Evolutionary conservation across 1,140 invertebrate genomes (phyloP).

Genomic region (Teleopsis dalmanni): DNA sequence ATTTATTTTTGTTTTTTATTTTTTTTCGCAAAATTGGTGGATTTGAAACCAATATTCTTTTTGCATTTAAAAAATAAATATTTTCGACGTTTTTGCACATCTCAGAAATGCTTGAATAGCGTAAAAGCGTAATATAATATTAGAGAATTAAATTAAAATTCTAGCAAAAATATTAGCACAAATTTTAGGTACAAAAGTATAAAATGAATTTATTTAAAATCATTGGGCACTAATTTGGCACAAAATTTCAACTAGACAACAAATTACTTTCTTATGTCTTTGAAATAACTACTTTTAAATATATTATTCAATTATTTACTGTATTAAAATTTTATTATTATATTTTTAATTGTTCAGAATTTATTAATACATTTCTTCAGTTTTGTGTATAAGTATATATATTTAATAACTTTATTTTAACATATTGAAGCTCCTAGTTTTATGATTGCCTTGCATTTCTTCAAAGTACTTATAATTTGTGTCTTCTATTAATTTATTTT

Average conservation of each 20-base stretch:
- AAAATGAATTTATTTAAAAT: neutral
- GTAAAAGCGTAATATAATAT: no score
- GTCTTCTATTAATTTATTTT: slow-evolving; percentile 7
- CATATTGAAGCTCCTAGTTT: slow-evolving; percentile 43
- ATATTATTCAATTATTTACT: neutral
- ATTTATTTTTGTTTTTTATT: no score
- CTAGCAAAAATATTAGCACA: no score
- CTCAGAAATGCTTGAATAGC: no score
- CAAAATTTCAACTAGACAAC: neutral
- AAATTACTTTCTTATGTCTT: neutral
- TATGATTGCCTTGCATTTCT: slow-evolving; percentile 42
- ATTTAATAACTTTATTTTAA: slow-evolving; percentile 18
- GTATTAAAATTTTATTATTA: slow-evolving; percentile 12
- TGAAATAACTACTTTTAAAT: neutral
- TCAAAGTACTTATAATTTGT: slow-evolving; percentile 15
- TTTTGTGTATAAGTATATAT: slow-evolving; percentile 20
- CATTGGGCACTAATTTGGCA: slow-evolving; percentile 2
- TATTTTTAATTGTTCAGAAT: slow-evolving; percentile 25
- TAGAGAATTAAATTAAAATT: no score
- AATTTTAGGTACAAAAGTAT: no score
- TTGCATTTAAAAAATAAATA: no score
- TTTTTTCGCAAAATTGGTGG: no score
- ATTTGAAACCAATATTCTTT: no score
- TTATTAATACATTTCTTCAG: slow-evolving; percentile 29
- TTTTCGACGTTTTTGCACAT: no score